phyloP scores from a whole-genome alignment of 2,113 vertebrate genomes.

The Myrmecobius fasciatus region DNA sequence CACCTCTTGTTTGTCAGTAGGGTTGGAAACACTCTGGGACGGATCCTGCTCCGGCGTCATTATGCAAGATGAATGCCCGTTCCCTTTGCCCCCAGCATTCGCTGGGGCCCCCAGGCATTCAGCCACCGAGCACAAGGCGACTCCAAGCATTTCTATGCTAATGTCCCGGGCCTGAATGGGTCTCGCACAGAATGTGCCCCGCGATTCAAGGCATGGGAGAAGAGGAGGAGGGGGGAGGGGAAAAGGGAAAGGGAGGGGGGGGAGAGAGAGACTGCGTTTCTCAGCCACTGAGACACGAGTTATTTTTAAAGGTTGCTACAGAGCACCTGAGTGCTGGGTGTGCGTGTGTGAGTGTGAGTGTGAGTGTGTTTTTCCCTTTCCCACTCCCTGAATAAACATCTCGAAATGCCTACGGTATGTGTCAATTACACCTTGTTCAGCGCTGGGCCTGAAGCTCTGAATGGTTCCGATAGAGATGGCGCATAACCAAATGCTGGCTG shows the following conservation, averaged over 20 bases:
- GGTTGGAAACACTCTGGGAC: neutral
- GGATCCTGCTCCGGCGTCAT: rapidly evolving
- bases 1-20: neutral
- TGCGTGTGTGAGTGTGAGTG: neutral
- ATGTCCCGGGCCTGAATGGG: neutral
- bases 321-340: neutral
- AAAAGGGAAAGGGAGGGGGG: rapidly evolving
- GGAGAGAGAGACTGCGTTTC: slow-evolving; percentile 2
- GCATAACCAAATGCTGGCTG: neutral
- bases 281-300: neutral
- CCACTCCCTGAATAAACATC: slow-evolving; percentile 1
- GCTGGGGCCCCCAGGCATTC: neutral
- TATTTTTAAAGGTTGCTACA: neutral
- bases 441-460: neutral
- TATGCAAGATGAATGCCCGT: neutral
- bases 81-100: neutral
- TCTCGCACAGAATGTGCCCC: neutral
- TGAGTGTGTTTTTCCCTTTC: neutral
- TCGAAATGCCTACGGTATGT: slow-evolving; percentile 24
- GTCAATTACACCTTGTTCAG: slow-evolving; percentile 21
- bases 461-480: neutral
- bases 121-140: slow-evolving; percentile 20
- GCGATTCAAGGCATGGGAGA: neutral
- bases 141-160: slow-evolving; percentile 36
- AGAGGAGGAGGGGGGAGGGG: neutral